Evolutionary conservation across 2,888 invertebrate genomes (phyloP), one percentile per base, ranked within the genome.

Genomic region (Epicampocera succincta): DNA sequence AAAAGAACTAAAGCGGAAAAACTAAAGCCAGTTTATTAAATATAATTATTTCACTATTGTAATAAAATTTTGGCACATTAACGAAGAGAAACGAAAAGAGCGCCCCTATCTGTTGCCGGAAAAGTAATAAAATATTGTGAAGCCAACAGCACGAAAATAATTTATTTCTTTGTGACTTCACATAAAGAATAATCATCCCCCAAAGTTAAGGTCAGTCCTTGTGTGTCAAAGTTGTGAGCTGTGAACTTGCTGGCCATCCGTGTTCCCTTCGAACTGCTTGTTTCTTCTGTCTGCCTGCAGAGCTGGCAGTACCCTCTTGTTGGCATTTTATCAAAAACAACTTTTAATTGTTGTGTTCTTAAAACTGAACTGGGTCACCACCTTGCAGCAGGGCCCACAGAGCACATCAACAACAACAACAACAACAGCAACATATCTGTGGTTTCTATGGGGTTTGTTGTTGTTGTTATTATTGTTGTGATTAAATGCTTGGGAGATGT

Each of bases 11-110:
- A 60, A 56, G 40, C 58, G 58, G 29, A 78, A 74, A 77, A 78
- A 78, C 63, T 69, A 44, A 58, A 74, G 65, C 71, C 29, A 80
- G 74, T 83, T 73, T 84, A 84, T 79, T 71, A 83, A 81, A 83
- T 75, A 74, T 81, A 81, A 83, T 83, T 81, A 83, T 66, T 50
- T 17, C 40, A 52, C 78, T 58, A 81, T 83, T 81, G 78, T 75
- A 48, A 63, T 38, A 73, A 40, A 54, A 61, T 69, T 71, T 61
- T 50, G 19, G 40, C 44, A 75, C 72, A 75, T 58, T 52, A 40
- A 69, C 15, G 11, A 42, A 44, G 29, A 44, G 29, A 38, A 21
- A 52, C 46, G 17, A 46, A 19, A 50, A 48, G n/a, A 50, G 50
- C 61, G 76, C 76, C 80, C 76, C 76, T 78, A 82, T 77, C 50